Base-by-base conservation (phyloP, 2,888 invertebrate genomes). In the Scotopteryx bipunctaria region DNA sequence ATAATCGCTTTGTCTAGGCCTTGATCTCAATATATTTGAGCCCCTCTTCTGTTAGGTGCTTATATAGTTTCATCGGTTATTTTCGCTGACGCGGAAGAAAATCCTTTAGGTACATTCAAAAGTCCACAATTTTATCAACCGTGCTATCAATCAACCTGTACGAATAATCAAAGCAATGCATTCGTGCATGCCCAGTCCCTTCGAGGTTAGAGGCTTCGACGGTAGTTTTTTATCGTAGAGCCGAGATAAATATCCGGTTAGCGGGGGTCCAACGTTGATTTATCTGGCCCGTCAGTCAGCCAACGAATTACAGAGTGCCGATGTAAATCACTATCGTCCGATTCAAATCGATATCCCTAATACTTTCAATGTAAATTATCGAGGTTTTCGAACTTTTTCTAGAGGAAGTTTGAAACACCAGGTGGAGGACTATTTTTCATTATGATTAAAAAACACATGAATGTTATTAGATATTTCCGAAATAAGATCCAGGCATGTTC, bases 171-270 rank as follows among this genome's bases (percentile, higher is more conserved):
- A 51, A 44, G 65, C 67, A 54, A 68, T 72, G 71, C 68, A 70
- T 65, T 66, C 69, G 58, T 63, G 63, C 58, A 61, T 59, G 49
- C 27, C 37, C 33, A 64, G 63, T 63, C 75, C 78, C 72, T 71
- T 66, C 67, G 37, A 43, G 48, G 49, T 43, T 19, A 43, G 43
- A 50, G 49, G 71, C 42, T 46, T 68, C 72, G 63, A 27, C 64
- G 68, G 73, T 74, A 80, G 78, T 82, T 82, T 82, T 83, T 82
- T 81, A 81, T 80, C 81, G 78, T 66, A 68, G 74, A 72, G 67
- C 71, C 71, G 73, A 81, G 83, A 83, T 88, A 86, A 88, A 89
- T 88, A 86, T 82, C 83, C 86, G 89, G 89, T 86, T 86, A 86
- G 80, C 81, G 73, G 81, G 86, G 87, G 86, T 78, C 81, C 86